Percentiles rank a stretch among this genome's conserved stretches.
phyloP scores from a whole-genome alignment of 2,888 invertebrate genomes.

The Platycheirus albimanus region DNA sequence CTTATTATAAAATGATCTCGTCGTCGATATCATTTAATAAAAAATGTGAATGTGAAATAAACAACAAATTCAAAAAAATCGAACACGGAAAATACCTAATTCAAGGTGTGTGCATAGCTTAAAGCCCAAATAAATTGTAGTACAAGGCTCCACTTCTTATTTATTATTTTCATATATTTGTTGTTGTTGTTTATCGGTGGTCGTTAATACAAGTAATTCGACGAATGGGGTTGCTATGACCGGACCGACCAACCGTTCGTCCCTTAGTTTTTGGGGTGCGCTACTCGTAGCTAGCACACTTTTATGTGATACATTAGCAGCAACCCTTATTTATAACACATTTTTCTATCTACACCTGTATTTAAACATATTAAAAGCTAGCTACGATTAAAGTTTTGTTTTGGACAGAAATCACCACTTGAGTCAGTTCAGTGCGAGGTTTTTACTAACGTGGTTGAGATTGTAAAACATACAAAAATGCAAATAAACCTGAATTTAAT shows the following conservation, averaged over 20 bases:
- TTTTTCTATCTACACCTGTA: constrained; percentile 6
- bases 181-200: constrained; percentile 35
- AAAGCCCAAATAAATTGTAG: constrained; percentile 22
- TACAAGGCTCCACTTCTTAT: constrained; percentile 17
- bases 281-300: constrained; percentile 4
- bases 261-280: constrained; percentile 32
- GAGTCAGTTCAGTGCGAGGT: constrained; percentile 49
- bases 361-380: constrained; percentile 6
- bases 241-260: too few species aligned
- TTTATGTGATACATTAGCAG: constrained; percentile 18
- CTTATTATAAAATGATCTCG: constrained; percentile 20
- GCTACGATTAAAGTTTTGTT: constrained; percentile 41
- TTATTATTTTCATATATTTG: constrained; percentile 29
- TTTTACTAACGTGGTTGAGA: constrained; percentile 35
- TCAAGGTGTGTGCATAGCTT: constrained; percentile 56
- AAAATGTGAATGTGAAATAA: constrained; percentile 29
- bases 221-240: constrained; percentile 43
- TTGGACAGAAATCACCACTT: constrained; percentile 47
- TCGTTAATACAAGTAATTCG: constrained; percentile 35
- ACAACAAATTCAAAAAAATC: constrained; percentile 15
- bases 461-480: constrained; percentile 33
- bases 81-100: constrained; percentile 36
- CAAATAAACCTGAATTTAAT: constrained; percentile 48
- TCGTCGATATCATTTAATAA: constrained; percentile 26
- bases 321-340: constrained; percentile 54